Evolutionary conservation across 1,140 invertebrate species (phyloP), one percentile per base, ranked within the genome.

Genomic region (Papilio helenus): DNA sequence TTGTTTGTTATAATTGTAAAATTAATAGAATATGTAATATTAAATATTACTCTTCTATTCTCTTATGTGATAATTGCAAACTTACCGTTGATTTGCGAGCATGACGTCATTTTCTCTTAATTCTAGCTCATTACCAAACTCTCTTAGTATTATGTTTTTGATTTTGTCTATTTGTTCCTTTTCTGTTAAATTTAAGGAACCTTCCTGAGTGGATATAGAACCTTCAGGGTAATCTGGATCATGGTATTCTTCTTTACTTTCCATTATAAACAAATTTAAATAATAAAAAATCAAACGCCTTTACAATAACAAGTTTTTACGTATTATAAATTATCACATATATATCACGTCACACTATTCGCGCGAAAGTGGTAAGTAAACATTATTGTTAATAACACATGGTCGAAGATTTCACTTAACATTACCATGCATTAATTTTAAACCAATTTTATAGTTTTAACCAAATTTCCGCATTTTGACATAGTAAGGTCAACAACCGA

Each of bases 181-280:
- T 74, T 93, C 90, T 0, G 88, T 80, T 18, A 88, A 42, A 29
- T 10, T 82, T 71, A 78, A 81, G 3, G 81, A 72, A 58, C 92
- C 89, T 76, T 90, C 86, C 72, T 89, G 86, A 14, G 88, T 85
- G 46, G 80, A 81, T 39, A 85, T 84, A 26, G 89, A 84, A 16
- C 85, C 80, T 44, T 89, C 89, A 10, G 90, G 89, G 83, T 94
- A 95, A 82, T 94, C 88, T 46, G 95, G 94, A 87, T 95, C 90
- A 71, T 94, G 90, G 79, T 91, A 93, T 81, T 91, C 90, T 71
- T 91, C 85, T 46, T 91, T 90, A 42, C 76, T 81, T 74, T 94
- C 93, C 93, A 93, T 94, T 87, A 58, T 79, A 79, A 81, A 79
- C 46, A 74, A 81, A 81, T 86, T 76, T 72, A 77, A 71, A 81